Evolutionary conservation across 2,797 vertebrate genomes (phyloP).

Genomic region (Amphiprion clarkii): DNA sequence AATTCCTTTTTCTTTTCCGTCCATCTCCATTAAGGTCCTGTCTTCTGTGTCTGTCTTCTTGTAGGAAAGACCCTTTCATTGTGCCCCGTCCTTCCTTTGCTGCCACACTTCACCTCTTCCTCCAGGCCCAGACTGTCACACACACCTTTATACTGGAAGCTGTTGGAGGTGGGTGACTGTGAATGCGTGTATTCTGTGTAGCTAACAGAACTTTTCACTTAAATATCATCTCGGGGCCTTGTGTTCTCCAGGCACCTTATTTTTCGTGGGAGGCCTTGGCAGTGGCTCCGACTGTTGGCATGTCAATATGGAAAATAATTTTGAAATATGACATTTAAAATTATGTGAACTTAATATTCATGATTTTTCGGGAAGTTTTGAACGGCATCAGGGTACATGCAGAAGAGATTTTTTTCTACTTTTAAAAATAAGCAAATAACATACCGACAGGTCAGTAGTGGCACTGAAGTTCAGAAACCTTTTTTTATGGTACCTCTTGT

Average conservation of each 20-base stretch:
- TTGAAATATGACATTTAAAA: constrained; percentile 57
- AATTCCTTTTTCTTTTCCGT: constrained; percentile 42
- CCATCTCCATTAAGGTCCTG: background rate
- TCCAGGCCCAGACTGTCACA: constrained; percentile 78
- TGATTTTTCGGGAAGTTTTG: constrained; percentile 8
- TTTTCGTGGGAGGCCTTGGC: constrained; percentile 66
- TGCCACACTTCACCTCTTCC: constrained; percentile 75
- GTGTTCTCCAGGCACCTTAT: constrained; percentile 47
- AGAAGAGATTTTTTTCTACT: background rate
- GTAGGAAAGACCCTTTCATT: constrained; percentile 79
- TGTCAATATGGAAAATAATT: constrained; percentile 26
- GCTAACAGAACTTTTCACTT: constrained; percentile 24
- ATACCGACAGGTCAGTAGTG: constrained; percentile 11
- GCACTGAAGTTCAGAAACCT: background rate
- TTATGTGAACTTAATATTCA: constrained; percentile 39
- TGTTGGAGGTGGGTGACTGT: constrained; percentile 87
- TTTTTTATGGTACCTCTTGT: background rate
- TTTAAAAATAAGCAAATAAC: background rate
- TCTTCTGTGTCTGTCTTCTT: constrained; percentile 1
- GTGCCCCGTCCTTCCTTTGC: constrained; percentile 64
- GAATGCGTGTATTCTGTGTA: background rate
- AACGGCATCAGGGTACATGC: constrained; percentile 3
- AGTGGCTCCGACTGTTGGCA: constrained; percentile 45
- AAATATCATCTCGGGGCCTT: constrained; percentile 47
- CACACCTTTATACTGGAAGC: constrained; percentile 89